A percentile compares a stretch with the other conserved stretches of the same genome.
These are phyloP conservation scores for Silurus asotus DNA, from an alignment of 2,113 vertebrate species.

Conservation along the genomic window DNA sequence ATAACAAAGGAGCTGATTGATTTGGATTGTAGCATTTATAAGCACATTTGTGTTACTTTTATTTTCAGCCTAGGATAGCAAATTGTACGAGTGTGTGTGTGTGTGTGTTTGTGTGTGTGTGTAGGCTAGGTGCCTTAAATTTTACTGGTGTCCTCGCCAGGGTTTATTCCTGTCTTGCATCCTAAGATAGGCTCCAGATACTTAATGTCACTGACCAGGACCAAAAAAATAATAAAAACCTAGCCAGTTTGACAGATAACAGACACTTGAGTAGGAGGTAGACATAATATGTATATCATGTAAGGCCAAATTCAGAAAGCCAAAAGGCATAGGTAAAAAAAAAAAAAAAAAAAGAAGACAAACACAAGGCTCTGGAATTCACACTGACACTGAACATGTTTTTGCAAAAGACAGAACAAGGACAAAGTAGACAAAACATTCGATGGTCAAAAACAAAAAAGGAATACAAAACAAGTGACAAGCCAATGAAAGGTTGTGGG, in stretches of 20 bases:
- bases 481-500: neutral
- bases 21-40: neutral
- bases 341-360: neutral
- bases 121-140: neutral
- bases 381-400: neutral
- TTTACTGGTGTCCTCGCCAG: neutral
- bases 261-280: neutral
- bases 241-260: neutral
- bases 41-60: neutral
- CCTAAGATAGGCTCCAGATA: neutral
- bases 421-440: neutral
- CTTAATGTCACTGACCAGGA: neutral
- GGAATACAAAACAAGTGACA: neutral
- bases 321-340: neutral
- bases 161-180: neutral
- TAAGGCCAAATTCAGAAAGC: neutral
- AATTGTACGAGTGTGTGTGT: neutral
- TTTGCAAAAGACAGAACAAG: neutral
- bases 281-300: too few species aligned
- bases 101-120: neutral
- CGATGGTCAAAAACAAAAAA: neutral
- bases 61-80: neutral
- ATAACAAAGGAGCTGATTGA: neutral
- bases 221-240: neutral
- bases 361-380: neutral